A percentile compares a stretch with the other conserved stretches of the same genome.
phyloP scores from a whole-genome alignment of 2,888 invertebrate species.

The Timema podura region DNA sequence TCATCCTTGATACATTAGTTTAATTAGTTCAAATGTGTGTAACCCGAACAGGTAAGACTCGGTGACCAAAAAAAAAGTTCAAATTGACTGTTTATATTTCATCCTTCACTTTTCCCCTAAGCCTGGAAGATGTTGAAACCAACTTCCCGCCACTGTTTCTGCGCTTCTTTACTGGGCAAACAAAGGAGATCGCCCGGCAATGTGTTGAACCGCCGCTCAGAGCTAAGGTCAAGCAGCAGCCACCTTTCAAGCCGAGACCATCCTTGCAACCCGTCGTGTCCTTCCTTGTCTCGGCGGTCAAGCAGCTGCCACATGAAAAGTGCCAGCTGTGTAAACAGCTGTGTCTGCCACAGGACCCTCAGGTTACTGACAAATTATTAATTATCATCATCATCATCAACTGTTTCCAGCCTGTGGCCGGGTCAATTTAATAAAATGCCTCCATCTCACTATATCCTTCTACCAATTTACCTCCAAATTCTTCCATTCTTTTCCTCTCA shows the following conservation, averaged over 20 bases:
- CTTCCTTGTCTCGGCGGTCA: conserved; percentile 60
- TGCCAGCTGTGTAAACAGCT: conserved; percentile 60
- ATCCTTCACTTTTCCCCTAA: conserved; percentile 39
- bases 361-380: conserved; percentile 40
- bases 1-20: no score
- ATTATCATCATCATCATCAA: no score
- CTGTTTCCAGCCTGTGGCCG: no score
- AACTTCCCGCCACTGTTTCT: conserved; percentile 62
- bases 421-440: no score
- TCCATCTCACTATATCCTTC: no score
- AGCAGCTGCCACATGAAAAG: conserved; percentile 57
- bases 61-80: neutral
- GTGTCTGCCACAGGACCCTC: conserved; percentile 57
- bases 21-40: neutral
- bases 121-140: conserved; percentile 55
- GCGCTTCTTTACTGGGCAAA: conserved; percentile 60
- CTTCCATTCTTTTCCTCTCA: no score
- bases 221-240: conserved; percentile 48
- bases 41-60: neutral
- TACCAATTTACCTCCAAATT: no score
- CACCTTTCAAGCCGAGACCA: conserved; percentile 57
- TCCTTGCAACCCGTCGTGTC: conserved; percentile 57
- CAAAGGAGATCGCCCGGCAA: conserved; percentile 61
- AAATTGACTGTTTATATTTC: conserved; percentile 7
- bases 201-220: conserved; percentile 66